A percentile compares a stretch with the other conserved stretches of the same genome.
Conservation (phyloP, 1,140 invertebrate species). For the Hestina assimilis region DNA sequence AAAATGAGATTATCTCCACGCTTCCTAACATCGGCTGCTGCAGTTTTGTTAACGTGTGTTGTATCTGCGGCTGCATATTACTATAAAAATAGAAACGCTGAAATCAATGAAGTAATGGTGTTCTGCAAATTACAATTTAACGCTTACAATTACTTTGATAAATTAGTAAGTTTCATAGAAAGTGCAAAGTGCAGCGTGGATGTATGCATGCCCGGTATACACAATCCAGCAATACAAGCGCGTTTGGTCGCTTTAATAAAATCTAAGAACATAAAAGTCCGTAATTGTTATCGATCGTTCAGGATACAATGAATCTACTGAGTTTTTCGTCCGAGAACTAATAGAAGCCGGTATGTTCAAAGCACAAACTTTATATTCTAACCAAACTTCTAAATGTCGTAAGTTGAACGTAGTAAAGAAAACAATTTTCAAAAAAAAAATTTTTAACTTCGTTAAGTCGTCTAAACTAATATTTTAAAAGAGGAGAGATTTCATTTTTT, state of each 20-base stretch:
- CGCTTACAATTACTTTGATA: conserved; percentile 67
- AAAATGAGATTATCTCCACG: conserved; percentile 65
- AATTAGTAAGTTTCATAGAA: conserved; percentile 65
- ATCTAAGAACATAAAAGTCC: conserved; percentile 58
- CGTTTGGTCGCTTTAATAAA: conserved; percentile 55
- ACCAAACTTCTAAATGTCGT: too few relatives aligned
- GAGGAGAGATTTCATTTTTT: too few relatives aligned
- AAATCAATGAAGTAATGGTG: conserved; percentile 72
- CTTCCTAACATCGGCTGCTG: conserved; percentile 57
- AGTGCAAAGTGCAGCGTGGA: conserved; percentile 51
- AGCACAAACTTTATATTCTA: too few relatives aligned
- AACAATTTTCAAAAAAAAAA: too few relatives aligned
- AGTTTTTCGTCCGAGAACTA: conserved; percentile 63
- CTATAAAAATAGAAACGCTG: conserved; percentile 59
- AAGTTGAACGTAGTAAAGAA: too few relatives aligned
- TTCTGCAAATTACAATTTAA: conserved; percentile 72
- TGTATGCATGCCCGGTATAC: conserved; percentile 71
- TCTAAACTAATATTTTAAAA: too few relatives aligned
- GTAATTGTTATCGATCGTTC: conserved; percentile 60
- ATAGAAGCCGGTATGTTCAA: conserved; percentile 54
- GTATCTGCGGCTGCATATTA: conserved; percentile 64
- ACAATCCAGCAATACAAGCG: conserved; percentile 67
- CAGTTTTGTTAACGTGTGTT: conserved; percentile 60
- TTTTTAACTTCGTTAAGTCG: too few relatives aligned
- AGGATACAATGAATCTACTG: conserved; percentile 62